Conservation (phyloP, 1,140 invertebrate genomes). For the Nephila pilipes region DNA sequence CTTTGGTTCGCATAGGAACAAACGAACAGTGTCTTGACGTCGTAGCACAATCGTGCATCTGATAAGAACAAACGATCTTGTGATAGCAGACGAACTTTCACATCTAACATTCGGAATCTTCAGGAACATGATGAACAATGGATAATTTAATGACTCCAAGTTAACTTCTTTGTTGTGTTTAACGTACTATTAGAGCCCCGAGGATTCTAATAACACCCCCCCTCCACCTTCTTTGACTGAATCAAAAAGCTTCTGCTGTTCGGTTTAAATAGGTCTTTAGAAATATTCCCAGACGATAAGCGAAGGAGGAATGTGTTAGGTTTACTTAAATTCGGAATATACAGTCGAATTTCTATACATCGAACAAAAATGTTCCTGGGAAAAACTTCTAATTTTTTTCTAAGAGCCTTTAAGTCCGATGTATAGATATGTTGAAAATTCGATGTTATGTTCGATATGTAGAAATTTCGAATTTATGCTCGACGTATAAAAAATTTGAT, state of each 20-base stretch:
- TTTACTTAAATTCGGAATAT: background rate
- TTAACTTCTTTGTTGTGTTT: conserved; percentile 73
- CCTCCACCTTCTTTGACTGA: background rate
- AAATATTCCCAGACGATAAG: background rate
- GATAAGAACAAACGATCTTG: conserved; percentile 70
- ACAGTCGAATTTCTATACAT: too few relatives aligned
- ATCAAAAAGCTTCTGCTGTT: conserved; percentile 58
- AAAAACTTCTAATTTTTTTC: too few relatives aligned
- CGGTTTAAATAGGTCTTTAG: background rate
- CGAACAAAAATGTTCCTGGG: too few relatives aligned
- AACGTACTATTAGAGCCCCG: conserved; percentile 1
- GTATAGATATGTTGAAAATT: too few relatives aligned
- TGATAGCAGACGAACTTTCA: conserved; percentile 70
- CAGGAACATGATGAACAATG: conserved; percentile 64
- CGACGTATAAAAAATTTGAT: too few relatives aligned
- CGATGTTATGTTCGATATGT: too few relatives aligned
- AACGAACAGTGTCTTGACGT: conserved; percentile 44
- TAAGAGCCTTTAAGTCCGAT: too few relatives aligned
- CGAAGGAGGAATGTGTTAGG: background rate
- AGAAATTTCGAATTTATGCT: too few relatives aligned
- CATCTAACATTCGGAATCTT: conserved; percentile 18
- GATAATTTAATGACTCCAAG: conserved; percentile 71
- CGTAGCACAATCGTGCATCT: conserved; percentile 63
- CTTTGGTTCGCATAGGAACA: conserved; percentile 41
- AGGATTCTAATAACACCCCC: background rate